phyloP scores from a whole-genome alignment of 2,113 vertebrate species.

The Caranx melampygus region DNA sequence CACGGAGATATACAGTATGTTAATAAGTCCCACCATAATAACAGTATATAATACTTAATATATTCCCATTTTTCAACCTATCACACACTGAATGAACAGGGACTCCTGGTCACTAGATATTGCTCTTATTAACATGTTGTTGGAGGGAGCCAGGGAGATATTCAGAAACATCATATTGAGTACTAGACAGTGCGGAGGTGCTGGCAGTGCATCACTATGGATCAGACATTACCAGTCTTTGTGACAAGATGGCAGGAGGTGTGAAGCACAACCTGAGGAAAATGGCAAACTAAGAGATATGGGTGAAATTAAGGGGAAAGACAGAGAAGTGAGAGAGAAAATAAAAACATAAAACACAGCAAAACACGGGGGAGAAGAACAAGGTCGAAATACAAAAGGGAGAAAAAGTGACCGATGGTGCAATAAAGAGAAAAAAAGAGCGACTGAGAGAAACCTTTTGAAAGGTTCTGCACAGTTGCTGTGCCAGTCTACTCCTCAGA shows the following conservation, averaged over 20 bases:
- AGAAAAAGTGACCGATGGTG: slow-evolving; percentile 32
- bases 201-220: neutral
- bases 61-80: slow-evolving; percentile 5
- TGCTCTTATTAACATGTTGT: neutral
- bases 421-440: slow-evolving; percentile 28
- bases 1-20: slow-evolving; percentile 45
- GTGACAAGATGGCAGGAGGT: slow-evolving; percentile 2
- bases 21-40: slow-evolving; percentile 39
- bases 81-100: slow-evolving; percentile 1
- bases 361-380: slow-evolving; percentile 28
- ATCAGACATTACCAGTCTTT: slow-evolving; percentile 8
- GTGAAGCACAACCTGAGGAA: slow-evolving; percentile 1
- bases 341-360: slow-evolving; percentile 20
- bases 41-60: slow-evolving; percentile 1
- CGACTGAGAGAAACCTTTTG: slow-evolving; percentile 34
- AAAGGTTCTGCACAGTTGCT: slow-evolving; percentile 1
- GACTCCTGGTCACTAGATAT: slow-evolving; percentile 9
- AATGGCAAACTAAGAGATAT: neutral
- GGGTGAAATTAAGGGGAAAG: neutral
- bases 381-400: slow-evolving; percentile 25
- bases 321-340: slow-evolving; percentile 5
- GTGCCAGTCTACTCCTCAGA: slow-evolving; percentile 29
- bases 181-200: neutral
- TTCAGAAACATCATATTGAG: neutral
- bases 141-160: slow-evolving; percentile 2